Base-by-base conservation (phyloP, 2,113 vertebrate species). In the Oriolus oriolus region DNA sequence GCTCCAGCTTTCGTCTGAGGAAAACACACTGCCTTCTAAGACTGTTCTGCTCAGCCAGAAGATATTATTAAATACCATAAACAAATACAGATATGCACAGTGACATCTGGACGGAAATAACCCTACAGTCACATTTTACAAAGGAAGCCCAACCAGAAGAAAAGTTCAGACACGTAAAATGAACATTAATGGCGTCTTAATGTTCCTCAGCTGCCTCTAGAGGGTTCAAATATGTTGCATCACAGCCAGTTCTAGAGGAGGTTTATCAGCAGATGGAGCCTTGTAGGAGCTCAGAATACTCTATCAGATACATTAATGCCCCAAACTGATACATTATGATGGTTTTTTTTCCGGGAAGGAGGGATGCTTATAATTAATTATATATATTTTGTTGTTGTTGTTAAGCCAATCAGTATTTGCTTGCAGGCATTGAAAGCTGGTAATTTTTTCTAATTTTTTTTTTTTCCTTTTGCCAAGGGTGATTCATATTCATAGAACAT, bases 91-190 rank as follows among this genome's bases (percentile, higher is more conserved):
- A 91, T 89, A 60, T 13, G 2, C 30, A 56, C 35, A 70, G 78
- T 96, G 89, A 96, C 90, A 96, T 97, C 94, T 97, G 92, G 79
- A 94, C 71, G 20, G 57, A 96, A 96, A 95, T 26, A 92, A 31
- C 68, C 84, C 61, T 41, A 91, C 56, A 87, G 84, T 65, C 49
- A 77, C 35, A 86, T 93, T 91, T 85, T 87, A 76, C 41, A 78
- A 91, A 90, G 42, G 64, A 73, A 78, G 15, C 45, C 31, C 24
- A 87, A 90, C 39, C 37, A 45, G 45, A 70, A 37, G 20, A 74
- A 68, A 57, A 86, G 28, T 56, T 88, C 84, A 95, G 65, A 87
- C 28, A 76, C 4, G 23, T 83, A 57, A 83, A 95, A 79, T 75
- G 56, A 83, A 56, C 77, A 79, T 50, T 96, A 92, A 96, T 85